phyloP scores from a whole-genome alignment of 2,797 vertebrate genomes.

The Sylvia borin region DNA sequence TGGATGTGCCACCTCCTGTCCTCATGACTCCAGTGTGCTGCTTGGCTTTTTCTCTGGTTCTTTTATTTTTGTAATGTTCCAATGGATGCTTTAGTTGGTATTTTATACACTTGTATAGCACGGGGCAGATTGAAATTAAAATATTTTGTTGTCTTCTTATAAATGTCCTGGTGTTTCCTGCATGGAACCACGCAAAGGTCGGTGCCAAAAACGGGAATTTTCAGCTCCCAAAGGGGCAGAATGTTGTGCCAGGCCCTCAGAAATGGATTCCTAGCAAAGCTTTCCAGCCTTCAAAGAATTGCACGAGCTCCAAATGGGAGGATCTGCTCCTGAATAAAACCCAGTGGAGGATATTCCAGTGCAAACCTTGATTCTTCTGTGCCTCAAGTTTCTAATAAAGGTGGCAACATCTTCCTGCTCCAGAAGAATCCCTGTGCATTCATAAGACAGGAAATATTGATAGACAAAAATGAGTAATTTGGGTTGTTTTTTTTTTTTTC shows the following conservation, averaged over 20 bases:
- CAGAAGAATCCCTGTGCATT: neutral
- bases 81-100: constrained; percentile 41
- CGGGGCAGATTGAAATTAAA: constrained; percentile 62
- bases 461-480: neutral
- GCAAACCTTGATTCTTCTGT: neutral
- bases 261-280: neutral
- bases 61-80: neutral
- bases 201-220: neutral
- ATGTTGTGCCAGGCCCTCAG: neutral
- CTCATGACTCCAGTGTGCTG: neutral
- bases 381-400: neutral
- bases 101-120: constrained; percentile 65
- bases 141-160: constrained; percentile 62
- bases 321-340: neutral
- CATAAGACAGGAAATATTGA: accelerated
- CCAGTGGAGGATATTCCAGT: neutral
- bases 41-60: neutral
- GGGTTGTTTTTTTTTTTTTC: neutral
- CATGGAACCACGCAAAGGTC: neutral
- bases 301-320: neutral
- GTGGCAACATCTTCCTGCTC: neutral
- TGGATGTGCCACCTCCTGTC: constrained; percentile 6
- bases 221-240: neutral
- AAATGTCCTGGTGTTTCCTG: constrained; percentile 5
- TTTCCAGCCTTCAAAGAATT: neutral